Evolutionary conservation across 2,113 vertebrate species (phyloP).

Genomic region (Pachyramphus minor): DNA sequence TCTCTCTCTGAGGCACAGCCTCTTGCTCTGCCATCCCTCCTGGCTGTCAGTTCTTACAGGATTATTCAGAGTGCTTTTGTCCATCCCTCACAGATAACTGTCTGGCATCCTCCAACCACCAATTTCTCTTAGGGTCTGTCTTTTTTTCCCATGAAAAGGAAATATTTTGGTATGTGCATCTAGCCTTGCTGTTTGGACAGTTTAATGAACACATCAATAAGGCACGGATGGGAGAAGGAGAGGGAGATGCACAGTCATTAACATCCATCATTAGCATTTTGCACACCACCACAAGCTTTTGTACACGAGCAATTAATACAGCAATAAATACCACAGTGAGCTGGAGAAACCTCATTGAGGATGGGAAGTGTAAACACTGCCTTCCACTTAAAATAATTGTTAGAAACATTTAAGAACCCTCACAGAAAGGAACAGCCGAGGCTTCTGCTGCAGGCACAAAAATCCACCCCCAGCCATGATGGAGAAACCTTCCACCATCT

Average conservation of each 20-base stretch:
- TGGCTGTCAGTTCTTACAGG: not conserved
- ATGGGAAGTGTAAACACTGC: not conserved
- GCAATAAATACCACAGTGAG: not conserved
- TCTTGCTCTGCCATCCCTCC: not conserved
- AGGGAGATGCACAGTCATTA: conserved; percentile 22
- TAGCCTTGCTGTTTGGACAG: not conserved
- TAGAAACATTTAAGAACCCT: not conserved
- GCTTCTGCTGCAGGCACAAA: not conserved
- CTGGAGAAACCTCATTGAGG: not conserved
- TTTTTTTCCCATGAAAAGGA: not conserved
- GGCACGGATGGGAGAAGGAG: not conserved
- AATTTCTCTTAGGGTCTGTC: not conserved
- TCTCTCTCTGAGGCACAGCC: not conserved
- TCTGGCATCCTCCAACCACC: not conserved
- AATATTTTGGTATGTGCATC: not conserved
- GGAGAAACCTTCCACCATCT: not conserved
- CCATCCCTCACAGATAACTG: not conserved
- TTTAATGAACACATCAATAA: conserved; percentile 52
- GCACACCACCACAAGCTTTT: conserved; percentile 3
- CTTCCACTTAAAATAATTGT: not conserved
- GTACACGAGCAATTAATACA: conserved; percentile 17
- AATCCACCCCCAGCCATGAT: not conserved
- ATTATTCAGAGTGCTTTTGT: not conserved
- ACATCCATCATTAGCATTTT: conserved; percentile 35
- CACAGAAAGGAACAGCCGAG: not conserved